Conservation (phyloP, 1,140 invertebrate species). For the Zaprionus nigranus region DNA sequence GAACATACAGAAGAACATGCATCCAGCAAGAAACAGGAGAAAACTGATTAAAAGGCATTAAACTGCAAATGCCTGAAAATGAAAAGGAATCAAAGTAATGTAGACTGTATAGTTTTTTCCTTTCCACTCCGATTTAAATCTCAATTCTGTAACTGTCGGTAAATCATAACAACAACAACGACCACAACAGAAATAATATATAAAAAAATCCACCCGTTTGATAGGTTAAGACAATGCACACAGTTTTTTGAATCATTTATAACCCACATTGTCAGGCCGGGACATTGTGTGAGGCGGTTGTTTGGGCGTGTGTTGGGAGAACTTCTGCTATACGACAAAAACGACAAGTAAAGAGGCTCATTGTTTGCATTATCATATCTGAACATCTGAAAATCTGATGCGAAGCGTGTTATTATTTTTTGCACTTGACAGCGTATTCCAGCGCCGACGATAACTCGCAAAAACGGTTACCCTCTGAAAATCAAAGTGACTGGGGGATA, state of each 20-base stretch:
- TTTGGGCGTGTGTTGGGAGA: conserved; percentile 19
- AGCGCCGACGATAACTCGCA: conserved; percentile 26
- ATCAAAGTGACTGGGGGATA: not conserved
- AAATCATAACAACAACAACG: not conserved
- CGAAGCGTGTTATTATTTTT: conserved; percentile 71
- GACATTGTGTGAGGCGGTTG: conserved; percentile 15
- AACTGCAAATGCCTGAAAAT: not conserved
- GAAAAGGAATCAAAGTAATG: conserved; percentile 1
- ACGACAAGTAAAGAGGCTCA: conserved; percentile 51
- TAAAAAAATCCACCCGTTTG: conserved; percentile 41
- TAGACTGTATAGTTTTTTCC: not conserved
- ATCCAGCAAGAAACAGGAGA: conserved; percentile 27
- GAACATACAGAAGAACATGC: conserved; percentile 13
- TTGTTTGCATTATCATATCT: conserved; percentile 74
- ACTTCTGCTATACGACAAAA: conserved; percentile 25
- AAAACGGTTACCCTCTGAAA: not conserved
- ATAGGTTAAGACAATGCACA: conserved; percentile 66
- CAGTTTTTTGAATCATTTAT: conserved; percentile 66
- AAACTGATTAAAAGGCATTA: conserved; percentile 21
- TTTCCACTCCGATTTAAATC: conserved; percentile 15
- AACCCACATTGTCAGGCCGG: conserved; percentile 43
- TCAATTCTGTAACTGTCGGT: not conserved
- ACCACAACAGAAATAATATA: not conserved
- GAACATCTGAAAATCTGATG: conserved; percentile 73
- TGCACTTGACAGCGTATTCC: conserved; percentile 60